Base-by-base conservation (phyloP, 2,888 invertebrate genomes). In the Caradrina kadenii region DNA sequence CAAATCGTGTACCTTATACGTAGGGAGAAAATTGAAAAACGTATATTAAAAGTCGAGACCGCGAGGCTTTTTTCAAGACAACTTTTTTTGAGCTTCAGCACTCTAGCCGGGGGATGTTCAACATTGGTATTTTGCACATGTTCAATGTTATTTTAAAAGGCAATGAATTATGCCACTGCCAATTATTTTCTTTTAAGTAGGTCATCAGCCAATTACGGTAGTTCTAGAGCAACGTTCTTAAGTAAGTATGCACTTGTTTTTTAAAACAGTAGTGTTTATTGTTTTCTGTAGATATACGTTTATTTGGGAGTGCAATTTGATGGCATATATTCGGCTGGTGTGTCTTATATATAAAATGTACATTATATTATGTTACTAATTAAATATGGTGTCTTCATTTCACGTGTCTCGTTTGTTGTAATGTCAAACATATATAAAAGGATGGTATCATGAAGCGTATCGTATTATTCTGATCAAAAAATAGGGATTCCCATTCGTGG, bases 81-180 rank as follows among this genome's bases (percentile, higher is more conserved):
- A 65, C 74, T 65, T 79, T 83, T 82, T 77, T 82, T 63, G 59
- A 50, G 54, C 66, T 55, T 61, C 54, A 19, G 45, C 15, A 5
- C 61, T 64, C 56, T 56, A 59, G 58, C 63, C 65, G 71, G 76
- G 39, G 62, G 71, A 55, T 77, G 66, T 73, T 77, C 74, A 80
- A 78, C 80, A 67, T 66, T 31, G 86, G 84, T 78, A 87, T 88
- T 86, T 85, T 85, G 88, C 89, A 89, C 88, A 88, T 89, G 86
- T 73, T 65, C 76, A 73, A 81, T 80, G 78, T 69, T 76, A 78
- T 81, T 83, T 83, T 78, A 79, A 83, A 83, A 83, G 79, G 79
- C 73, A 86, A 86, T 84, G 80, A 80, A 82, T 84, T 84, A 85
- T 83, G 55, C 62, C 72, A 48, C 60, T 76, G 73, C 61, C 83